Evolutionary conservation across 2,113 vertebrate species (phyloP).

Genomic region (Cromileptes altivelis): DNA sequence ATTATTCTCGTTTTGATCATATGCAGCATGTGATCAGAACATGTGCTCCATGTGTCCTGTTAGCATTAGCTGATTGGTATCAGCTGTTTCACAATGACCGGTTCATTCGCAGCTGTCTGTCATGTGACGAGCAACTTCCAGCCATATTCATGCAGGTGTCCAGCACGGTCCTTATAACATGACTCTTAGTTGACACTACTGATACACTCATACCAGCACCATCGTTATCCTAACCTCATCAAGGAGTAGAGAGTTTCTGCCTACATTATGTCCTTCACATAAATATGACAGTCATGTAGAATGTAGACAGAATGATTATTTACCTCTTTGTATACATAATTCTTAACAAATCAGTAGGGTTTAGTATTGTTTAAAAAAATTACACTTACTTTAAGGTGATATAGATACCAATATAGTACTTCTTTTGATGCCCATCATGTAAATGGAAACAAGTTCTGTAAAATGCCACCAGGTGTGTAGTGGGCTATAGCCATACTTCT

Average conservation of each 20-base stretch:
- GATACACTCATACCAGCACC: background rate
- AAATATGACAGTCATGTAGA: background rate
- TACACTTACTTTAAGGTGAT: no score
- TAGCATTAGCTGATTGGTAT: background rate
- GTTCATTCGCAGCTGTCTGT: background rate
- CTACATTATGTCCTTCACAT: background rate
- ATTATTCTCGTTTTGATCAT: background rate
- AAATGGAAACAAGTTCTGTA: no score
- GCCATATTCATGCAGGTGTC: background rate
- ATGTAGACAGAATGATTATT: conserved; percentile 1
- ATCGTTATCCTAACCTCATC: background rate
- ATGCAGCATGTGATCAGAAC: no score
- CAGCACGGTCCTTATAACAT: background rate
- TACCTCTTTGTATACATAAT: background rate
- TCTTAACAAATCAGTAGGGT: background rate
- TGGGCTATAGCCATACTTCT: no score
- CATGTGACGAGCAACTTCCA: background rate
- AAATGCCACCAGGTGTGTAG: no score
- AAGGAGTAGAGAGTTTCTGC: background rate
- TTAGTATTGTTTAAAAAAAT: no score
- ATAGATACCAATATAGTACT: no score
- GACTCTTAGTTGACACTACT: background rate
- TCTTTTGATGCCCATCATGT: no score
- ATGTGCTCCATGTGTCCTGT: background rate
- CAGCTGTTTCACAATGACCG: conserved; percentile 1